A percentile compares a stretch with the other conserved stretches of the same genome.
Evolutionary conservation across 2,888 invertebrate genomes (phyloP).

Genomic region (Synergus itoensis): DNA sequence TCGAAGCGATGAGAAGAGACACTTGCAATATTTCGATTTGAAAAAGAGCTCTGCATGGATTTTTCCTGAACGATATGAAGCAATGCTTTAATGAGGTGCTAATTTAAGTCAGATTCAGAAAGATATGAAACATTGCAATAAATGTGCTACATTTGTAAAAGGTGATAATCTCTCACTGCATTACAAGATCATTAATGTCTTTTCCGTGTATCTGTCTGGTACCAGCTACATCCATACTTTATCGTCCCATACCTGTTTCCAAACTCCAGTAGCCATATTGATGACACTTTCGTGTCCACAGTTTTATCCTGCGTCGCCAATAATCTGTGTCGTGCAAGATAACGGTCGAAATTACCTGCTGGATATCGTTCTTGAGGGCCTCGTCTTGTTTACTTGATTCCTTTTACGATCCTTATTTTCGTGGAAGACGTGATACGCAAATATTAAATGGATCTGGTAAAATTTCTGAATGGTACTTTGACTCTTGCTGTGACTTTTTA

Average conservation of each 20-base stretch:
- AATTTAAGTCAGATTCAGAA: slow-evolving; percentile 8
- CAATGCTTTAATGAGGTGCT: slow-evolving; percentile 3
- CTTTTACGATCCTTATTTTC: slow-evolving; percentile 23
- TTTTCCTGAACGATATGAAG: not conserved
- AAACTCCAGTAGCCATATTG: slow-evolving; percentile 51
- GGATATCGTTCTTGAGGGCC: slow-evolving; percentile 8
- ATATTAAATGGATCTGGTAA: slow-evolving; percentile 14
- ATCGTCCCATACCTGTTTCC: slow-evolving; percentile 61
- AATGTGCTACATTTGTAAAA: slow-evolving; percentile 34
- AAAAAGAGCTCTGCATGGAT: too few relatives aligned
- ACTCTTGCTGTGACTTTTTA: not conserved
- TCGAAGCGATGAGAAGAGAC: too few relatives aligned
- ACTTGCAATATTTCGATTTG: too few relatives aligned
- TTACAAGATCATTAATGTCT: slow-evolving; percentile 62
- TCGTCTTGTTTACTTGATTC: slow-evolving; percentile 25
- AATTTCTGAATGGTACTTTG: not conserved
- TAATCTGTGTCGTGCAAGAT: slow-evolving; percentile 33
- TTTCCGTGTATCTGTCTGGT: slow-evolving; percentile 43
- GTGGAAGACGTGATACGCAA: not conserved
- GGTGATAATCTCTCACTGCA: slow-evolving; percentile 57
- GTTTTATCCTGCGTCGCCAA: slow-evolving; percentile 26
- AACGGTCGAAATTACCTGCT: slow-evolving; percentile 6
- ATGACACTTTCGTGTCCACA: slow-evolving; percentile 32
- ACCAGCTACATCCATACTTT: slow-evolving; percentile 57
- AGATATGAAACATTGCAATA: slow-evolving; percentile 21